Evolutionary conservation across 2,797 vertebrate genomes (phyloP).

Genomic region (Rhinichthys osculus): DNA sequence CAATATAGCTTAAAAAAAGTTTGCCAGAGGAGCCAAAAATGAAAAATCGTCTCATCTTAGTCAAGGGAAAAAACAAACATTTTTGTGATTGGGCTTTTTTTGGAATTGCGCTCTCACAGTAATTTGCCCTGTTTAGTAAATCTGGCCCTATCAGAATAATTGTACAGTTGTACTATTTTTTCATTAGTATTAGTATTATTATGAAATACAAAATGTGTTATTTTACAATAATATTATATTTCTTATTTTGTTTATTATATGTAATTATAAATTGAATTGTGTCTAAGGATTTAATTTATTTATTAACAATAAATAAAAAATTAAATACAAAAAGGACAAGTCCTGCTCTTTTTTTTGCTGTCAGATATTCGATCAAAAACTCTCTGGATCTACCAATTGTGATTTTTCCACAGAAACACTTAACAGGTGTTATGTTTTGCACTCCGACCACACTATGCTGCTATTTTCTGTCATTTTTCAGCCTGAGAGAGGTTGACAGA

Average conservation of each 20-base stretch:
- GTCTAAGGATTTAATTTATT: not conserved
- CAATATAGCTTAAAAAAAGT: not conserved
- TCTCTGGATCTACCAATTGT: not conserved
- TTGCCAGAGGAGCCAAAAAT: not conserved
- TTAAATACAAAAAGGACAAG: too few species aligned
- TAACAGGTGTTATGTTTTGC: not conserved
- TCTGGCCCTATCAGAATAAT: not conserved
- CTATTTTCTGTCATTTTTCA: conserved; percentile 16
- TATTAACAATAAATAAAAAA: not conserved
- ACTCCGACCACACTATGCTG: not conserved
- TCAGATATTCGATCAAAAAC: not conserved
- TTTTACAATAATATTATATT: not conserved
- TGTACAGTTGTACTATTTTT: not conserved
- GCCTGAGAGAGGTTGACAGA: not conserved
- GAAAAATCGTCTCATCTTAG: too few species aligned
- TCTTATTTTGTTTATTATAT: not conserved
- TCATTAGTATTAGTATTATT: not conserved
- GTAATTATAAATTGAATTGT: not conserved
- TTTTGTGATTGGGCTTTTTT: not conserved
- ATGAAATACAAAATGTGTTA: not conserved
- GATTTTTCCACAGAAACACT: not conserved
- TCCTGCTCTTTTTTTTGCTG: not conserved
- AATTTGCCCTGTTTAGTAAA: too few species aligned
- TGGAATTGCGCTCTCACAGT: too few species aligned
- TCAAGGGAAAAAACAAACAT: too few species aligned